A percentile compares a stretch with the other conserved stretches of the same genome.
phyloP scores from a whole-genome alignment of 2,113 vertebrate genomes.

The Dasyornis broadbenti region DNA sequence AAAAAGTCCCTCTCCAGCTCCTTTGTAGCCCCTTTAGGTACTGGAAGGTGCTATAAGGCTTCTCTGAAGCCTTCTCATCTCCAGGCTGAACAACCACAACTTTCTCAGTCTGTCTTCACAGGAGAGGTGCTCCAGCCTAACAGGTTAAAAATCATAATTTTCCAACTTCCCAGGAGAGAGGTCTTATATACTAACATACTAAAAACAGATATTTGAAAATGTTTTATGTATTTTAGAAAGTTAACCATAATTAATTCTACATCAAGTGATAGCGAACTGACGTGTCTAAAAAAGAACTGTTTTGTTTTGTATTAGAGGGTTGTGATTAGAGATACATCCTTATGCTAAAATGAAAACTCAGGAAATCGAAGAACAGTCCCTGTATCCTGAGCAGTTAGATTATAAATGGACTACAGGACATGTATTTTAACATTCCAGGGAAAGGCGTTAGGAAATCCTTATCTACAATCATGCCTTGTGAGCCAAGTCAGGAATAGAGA shows the following conservation, averaged over 20 bases:
- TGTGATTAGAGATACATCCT: neutral
- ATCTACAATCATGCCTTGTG: neutral
- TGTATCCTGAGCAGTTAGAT: neutral
- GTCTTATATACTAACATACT: neutral
- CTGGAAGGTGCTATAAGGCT: neutral
- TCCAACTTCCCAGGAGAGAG: neutral
- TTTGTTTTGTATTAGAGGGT: neutral
- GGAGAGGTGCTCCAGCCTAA: neutral
- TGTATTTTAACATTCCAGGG: neutral
- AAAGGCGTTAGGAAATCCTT: neutral
- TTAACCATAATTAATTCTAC: neutral
- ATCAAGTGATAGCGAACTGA: neutral
- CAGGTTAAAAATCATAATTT: neutral
- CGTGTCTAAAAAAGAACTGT: neutral
- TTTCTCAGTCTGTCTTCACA: neutral
- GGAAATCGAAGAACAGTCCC: neutral
- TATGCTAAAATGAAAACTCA: neutral
- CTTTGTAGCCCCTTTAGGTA: neutral
- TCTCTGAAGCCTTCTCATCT: neutral
- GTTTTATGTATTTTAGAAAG: neutral
- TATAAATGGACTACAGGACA: neutral
- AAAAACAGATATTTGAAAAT: neutral
- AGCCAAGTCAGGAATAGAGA: neutral
- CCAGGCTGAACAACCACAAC: neutral
- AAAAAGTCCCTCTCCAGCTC: neutral